Evolutionary conservation across 2,113 vertebrate species (phyloP).

Genomic region (Lasiurus cinereus): DNA sequence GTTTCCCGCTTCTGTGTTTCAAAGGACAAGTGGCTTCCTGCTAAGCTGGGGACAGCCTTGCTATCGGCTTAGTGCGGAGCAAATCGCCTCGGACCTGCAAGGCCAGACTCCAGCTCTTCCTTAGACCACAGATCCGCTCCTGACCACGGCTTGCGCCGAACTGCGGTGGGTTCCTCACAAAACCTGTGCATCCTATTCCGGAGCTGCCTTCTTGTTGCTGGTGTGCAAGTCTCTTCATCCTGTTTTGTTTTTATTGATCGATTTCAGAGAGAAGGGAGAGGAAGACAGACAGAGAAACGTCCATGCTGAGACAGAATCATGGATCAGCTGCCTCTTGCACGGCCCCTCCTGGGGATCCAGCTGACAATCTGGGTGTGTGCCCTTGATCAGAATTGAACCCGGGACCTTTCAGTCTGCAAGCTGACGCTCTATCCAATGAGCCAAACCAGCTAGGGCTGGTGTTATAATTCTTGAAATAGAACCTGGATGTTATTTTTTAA

Average conservation of each 20-base stretch:
- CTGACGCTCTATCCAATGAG: no score
- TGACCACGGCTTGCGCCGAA: conserved; percentile 29
- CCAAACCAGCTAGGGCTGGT: no score
- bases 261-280: no score
- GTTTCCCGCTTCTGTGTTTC: conserved; percentile 56
- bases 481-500: conserved; percentile 76
- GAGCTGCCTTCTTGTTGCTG: neutral
- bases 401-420: no score
- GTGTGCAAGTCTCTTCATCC: no score
- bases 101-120: conserved; percentile 60
- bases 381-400: no score
- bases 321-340: no score
- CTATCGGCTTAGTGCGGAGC: conserved; percentile 62
- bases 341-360: no score
- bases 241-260: no score
- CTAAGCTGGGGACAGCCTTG: conserved; percentile 34
- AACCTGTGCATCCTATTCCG: conserved; percentile 19
- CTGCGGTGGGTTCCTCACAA: neutral
- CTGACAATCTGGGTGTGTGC: no score
- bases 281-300: no score
- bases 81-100: conserved; percentile 63
- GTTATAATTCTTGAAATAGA: conserved; percentile 48
- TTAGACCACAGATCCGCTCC: conserved; percentile 28
- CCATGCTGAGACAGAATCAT: no score
- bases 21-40: conserved; percentile 67